Evolutionary conservation across 2,113 vertebrate genomes (phyloP).

Genomic region (Paratilapia polleni): DNA sequence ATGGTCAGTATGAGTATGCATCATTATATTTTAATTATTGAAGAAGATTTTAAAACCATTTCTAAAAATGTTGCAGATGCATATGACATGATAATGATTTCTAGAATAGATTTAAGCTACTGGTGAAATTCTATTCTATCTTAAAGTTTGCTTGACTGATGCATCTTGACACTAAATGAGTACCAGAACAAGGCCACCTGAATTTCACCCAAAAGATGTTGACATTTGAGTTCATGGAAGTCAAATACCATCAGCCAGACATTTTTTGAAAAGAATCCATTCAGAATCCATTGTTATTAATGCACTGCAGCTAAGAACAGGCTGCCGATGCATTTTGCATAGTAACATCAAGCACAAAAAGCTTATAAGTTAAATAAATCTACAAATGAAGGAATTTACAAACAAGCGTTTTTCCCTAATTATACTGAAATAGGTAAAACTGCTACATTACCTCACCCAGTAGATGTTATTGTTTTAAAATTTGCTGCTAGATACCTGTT

Average conservation of each 20-base stretch:
- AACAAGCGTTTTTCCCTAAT: background rate
- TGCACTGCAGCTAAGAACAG: background rate
- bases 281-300: background rate
- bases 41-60: background rate
- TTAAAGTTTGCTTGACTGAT: slow-evolving; percentile 3
- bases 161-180: background rate
- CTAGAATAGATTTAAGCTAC: background rate
- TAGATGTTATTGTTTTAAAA: background rate
- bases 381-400: background rate
- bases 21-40: background rate
- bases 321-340: too few relatives aligned
- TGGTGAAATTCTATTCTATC: background rate
- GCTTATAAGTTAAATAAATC: slow-evolving; percentile 1
- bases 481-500: background rate
- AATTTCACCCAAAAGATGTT: background rate
- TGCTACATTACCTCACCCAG: background rate
- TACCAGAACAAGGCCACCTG: slow-evolving; percentile 3
- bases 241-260: background rate
- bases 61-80: background rate
- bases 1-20: background rate
- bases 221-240: slow-evolving; percentile 1
- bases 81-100: background rate
- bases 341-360: background rate
- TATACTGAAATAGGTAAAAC: background rate
- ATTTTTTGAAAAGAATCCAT: background rate